Conservation (phyloP, 2,888 invertebrate species). For the Ormyrus thymus region DNA sequence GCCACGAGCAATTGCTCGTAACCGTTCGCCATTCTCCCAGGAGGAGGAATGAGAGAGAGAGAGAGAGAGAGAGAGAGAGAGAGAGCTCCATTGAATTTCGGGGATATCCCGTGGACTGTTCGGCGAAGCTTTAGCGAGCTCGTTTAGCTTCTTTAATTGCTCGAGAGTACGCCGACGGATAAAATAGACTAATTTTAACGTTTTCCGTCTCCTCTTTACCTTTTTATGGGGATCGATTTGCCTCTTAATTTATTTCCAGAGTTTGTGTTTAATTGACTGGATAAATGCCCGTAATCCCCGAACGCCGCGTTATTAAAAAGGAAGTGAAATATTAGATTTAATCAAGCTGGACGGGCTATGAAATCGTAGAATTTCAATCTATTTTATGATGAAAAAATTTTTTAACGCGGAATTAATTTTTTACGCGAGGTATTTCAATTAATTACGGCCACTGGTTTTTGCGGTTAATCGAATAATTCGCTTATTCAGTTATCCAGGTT, state of each 20-base stretch:
- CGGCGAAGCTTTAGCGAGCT: conserved; percentile 41
- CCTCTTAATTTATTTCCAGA: conserved; percentile 33
- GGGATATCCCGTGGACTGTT: conserved; percentile 47
- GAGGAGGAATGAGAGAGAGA: conserved; percentile 1
- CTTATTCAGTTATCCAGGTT: too few species aligned
- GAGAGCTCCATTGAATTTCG: conserved; percentile 43
- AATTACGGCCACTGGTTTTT: too few species aligned
- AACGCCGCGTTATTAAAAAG: background rate
- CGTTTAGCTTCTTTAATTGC: conserved; percentile 56
- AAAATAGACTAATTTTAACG: conserved; percentile 47
- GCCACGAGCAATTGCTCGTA: conserved; percentile 66
- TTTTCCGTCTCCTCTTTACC: background rate
- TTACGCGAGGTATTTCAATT: too few species aligned
- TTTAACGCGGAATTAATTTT: too few species aligned
- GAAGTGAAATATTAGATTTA: too few species aligned
- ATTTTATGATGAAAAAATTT: too few species aligned
- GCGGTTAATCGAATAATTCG: too few species aligned
- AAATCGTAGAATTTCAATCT: too few species aligned
- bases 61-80: conserved; percentile 1
- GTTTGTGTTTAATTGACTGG: background rate
- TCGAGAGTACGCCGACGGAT: conserved; percentile 24
- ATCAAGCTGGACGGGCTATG: too few species aligned
- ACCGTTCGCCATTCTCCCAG: conserved; percentile 64
- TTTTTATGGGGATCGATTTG: background rate
- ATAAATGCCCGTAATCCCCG: background rate